Percentiles rank a stretch among this genome's conserved stretches.
Conservation (phyloP, 2,888 invertebrate genomes). For the Caenorhabditis zanzibari region DNA sequence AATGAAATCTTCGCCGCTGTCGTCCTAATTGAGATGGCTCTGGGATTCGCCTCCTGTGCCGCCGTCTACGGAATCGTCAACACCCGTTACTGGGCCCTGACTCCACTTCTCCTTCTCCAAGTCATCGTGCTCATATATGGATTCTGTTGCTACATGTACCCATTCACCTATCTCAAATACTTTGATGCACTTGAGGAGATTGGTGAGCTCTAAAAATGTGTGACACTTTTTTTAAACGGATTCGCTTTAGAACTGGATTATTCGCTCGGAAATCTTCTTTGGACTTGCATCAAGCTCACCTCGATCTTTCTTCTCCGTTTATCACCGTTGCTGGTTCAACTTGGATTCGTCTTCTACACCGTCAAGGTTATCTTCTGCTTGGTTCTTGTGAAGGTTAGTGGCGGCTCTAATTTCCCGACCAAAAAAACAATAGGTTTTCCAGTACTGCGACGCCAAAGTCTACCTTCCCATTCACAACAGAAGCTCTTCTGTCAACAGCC, state of each 20-base stretch:
- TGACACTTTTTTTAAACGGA: not conserved
- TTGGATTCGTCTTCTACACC: conserved; percentile 7
- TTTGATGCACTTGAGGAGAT: not conserved
- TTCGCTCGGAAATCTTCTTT: not conserved
- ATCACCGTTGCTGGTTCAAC: conserved; percentile 4
- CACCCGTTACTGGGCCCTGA: not conserved
- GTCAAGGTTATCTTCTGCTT: conserved; percentile 8
- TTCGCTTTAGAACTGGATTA: not conserved
- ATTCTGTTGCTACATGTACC: conserved; percentile 15
- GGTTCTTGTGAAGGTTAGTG: conserved; percentile 5
- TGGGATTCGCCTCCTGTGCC: not conserved
- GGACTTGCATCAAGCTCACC: not conserved
- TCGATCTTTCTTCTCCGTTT: conserved; percentile 17
- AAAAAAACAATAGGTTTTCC: too few species aligned
- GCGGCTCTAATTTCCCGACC: too few species aligned
- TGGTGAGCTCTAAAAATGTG: not conserved
- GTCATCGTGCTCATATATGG: conserved; percentile 23
- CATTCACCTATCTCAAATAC: not conserved
- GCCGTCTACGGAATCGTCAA: not conserved
- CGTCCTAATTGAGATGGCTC: not conserved
- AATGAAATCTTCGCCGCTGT: not conserved
- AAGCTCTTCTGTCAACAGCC: conserved; percentile 18
- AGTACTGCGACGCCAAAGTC: not conserved
- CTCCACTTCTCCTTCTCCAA: conserved; percentile 36
- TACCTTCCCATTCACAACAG: not conserved